Evolutionary conservation across 2,888 invertebrate genomes (phyloP).

Genomic region (Achlya flavicornis): DNA sequence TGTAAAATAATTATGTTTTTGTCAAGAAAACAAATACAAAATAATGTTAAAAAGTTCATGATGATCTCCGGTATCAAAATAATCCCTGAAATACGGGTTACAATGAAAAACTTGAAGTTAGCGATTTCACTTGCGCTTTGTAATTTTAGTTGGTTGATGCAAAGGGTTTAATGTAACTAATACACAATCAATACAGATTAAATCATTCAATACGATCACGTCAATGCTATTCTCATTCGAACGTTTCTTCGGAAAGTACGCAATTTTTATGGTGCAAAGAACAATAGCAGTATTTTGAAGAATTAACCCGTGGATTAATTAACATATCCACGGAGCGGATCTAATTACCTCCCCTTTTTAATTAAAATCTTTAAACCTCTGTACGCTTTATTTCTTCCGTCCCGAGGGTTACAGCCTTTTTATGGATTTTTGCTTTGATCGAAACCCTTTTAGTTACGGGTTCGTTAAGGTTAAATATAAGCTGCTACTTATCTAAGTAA

Average conservation of each 20-base stretch:
- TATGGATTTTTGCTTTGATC: constrained; percentile 28
- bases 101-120: too few relatives aligned
- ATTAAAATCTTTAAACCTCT: constrained; percentile 73
- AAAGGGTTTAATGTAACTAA: too few relatives aligned
- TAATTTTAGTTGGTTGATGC: background rate
- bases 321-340: constrained; percentile 76
- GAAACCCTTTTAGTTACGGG: constrained; percentile 8
- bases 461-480: background rate
- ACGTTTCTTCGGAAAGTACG: constrained; percentile 42
- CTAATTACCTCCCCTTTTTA: constrained; percentile 79
- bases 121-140: too few relatives aligned
- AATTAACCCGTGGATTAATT: constrained; percentile 80
- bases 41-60: background rate
- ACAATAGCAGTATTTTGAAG: constrained; percentile 78
- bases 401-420: constrained; percentile 39
- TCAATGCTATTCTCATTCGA: constrained; percentile 37
- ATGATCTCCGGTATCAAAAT: too few relatives aligned
- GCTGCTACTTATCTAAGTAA: background rate
- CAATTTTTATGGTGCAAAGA: constrained; percentile 68
- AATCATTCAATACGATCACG: constrained; percentile 18
- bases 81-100: too few relatives aligned
- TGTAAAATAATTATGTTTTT: too few relatives aligned
- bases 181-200: background rate
- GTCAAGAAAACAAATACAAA: too few relatives aligned
- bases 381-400: constrained; percentile 72